phyloP scores from a whole-genome alignment of 2,113 vertebrate species.

The Saiga tatarica region DNA sequence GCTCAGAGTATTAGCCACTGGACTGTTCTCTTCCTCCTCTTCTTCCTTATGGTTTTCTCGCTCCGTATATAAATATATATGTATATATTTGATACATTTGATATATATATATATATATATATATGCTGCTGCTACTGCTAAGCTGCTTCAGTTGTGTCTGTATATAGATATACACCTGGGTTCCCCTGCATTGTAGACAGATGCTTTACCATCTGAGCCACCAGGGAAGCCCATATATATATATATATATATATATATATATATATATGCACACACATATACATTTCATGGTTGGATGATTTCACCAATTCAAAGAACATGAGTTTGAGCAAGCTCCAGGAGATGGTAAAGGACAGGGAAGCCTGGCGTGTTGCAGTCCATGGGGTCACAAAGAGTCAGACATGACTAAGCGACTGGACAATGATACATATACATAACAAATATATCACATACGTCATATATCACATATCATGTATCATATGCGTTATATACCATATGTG shows the following conservation, averaged over 20 bases:
- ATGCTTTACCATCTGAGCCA: too few species aligned
- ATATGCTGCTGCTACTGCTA: too few species aligned
- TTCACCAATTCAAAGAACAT: not conserved
- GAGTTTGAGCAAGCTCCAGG: not conserved
- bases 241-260: too few species aligned
- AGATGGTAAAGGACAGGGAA: not conserved
- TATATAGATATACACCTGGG: not conserved
- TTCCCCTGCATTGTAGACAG: too few species aligned
- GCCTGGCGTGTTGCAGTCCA: not conserved
- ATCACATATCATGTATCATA: not conserved
- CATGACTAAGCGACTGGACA: not conserved
- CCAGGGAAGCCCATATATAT: not conserved
- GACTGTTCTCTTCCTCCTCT: not conserved
- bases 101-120: not conserved
- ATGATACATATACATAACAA: accelerated
- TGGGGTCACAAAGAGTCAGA: not conserved
- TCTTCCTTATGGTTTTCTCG: not conserved
- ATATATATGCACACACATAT: not conserved
- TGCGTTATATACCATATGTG: not conserved
- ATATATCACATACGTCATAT: not conserved
- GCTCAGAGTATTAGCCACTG: not conserved
- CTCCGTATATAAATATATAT: not conserved
- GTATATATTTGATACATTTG: not conserved
- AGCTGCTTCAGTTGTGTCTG: too few species aligned
- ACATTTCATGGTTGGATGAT: not conserved